A percentile compares a stretch with the other conserved stretches of the same genome.
Conservation (phyloP, 2,113 vertebrate genomes). For the Junco hyemalis region DNA sequence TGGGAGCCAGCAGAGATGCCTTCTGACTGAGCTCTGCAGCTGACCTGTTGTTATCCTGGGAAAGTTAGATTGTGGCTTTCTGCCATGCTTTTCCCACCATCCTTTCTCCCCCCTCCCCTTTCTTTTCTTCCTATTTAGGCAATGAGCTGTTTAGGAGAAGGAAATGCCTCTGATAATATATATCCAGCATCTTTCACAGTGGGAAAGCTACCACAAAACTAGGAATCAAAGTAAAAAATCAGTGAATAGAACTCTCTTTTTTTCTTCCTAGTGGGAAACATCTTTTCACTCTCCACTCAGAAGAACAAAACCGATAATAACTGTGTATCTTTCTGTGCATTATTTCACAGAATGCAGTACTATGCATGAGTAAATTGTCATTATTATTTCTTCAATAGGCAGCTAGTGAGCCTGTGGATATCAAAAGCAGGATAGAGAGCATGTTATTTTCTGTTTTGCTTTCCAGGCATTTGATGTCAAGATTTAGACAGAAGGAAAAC, state of each 20-base stretch:
- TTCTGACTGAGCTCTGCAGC: neutral
- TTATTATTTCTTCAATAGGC: conserved; percentile 9
- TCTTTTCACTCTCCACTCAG: neutral
- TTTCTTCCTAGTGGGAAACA: neutral
- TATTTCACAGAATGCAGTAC: neutral
- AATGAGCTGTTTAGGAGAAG: conserved; percentile 12
- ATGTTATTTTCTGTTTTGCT: conserved; percentile 23
- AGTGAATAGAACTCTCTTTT: neutral
- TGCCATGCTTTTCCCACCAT: neutral
- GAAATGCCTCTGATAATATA: conserved; percentile 26
- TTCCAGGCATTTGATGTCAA: conserved; percentile 20
- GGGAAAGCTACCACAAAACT: neutral
- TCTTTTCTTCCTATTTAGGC: conserved; percentile 35
- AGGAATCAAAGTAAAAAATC: neutral
- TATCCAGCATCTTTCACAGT: neutral
- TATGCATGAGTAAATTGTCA: neutral
- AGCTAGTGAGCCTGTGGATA: neutral
- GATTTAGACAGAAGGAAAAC: neutral
- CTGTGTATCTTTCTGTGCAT: neutral
- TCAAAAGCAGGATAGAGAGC: neutral
- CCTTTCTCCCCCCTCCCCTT: neutral
- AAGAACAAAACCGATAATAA: neutral
- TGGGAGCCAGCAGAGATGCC: neutral
- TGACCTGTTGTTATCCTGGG: conserved; percentile 5
- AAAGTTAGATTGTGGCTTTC: neutral